Conservation (phyloP, 1,140 invertebrate species). For the Halesus radiatus region DNA sequence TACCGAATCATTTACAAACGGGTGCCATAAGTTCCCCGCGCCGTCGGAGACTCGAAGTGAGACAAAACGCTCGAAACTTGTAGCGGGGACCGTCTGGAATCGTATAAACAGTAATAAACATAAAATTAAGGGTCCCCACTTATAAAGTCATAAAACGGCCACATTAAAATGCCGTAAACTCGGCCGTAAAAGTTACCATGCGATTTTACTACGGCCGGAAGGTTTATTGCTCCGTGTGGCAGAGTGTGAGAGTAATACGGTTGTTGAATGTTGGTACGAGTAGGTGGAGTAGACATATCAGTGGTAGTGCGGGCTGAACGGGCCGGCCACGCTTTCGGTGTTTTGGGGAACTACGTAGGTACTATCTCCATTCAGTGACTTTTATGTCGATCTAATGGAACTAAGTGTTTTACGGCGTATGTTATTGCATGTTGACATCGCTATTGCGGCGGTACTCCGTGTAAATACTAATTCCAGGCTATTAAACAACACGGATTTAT, state of each 20-base stretch:
- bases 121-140: slow-evolving; percentile 58
- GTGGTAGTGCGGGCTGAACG: too few relatives aligned
- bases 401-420: background rate
- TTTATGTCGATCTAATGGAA: slow-evolving; percentile 2
- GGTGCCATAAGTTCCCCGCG: background rate
- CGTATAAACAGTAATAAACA: slow-evolving; percentile 58
- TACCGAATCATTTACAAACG: slow-evolving; percentile 15
- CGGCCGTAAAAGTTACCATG: slow-evolving; percentile 44
- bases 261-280: too few relatives aligned
- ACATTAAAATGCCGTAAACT: slow-evolving; percentile 57
- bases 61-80: slow-evolving; percentile 34
- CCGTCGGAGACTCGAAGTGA: background rate
- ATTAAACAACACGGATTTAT: too few relatives aligned
- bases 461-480: too few relatives aligned
- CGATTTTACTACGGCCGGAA: slow-evolving; percentile 41
- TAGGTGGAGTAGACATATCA: too few relatives aligned
- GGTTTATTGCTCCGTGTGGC: slow-evolving; percentile 41
- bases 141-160: slow-evolving; percentile 58
- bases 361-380: background rate
- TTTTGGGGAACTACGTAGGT: background rate
- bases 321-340: background rate
- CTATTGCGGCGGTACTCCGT: too few relatives aligned
- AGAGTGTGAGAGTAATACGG: background rate
- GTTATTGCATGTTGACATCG: background rate
- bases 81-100: slow-evolving; percentile 41